Conservation (phyloP, 2,888 invertebrate species). For the Plebejus melissa region DNA sequence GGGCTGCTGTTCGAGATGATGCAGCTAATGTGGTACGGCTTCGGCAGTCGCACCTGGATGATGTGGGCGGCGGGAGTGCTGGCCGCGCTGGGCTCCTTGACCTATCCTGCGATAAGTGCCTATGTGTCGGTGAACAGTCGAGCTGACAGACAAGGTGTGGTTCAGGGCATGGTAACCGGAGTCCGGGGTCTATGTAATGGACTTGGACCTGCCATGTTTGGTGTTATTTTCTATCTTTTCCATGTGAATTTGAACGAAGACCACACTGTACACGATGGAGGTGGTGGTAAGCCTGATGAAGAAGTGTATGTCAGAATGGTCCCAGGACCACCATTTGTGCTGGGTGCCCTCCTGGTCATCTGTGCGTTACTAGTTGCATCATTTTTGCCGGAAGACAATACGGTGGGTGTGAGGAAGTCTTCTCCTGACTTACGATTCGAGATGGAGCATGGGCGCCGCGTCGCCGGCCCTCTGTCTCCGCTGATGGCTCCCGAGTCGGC, state of each 20-base stretch:
- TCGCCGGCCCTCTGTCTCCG: slow-evolving; percentile 87
- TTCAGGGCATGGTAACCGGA: slow-evolving; percentile 99
- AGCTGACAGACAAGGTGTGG: slow-evolving; percentile 97
- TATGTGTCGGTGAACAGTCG: slow-evolving; percentile 98
- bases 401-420: slow-evolving; percentile 61
- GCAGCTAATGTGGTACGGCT: slow-evolving; percentile 98
- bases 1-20: slow-evolving; percentile 97
- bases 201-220: slow-evolving; percentile 98
- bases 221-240: slow-evolving; percentile 98
- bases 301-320: slow-evolving; percentile 84
- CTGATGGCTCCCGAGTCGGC: slow-evolving; percentile 88
- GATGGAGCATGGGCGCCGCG: slow-evolving; percentile 87
- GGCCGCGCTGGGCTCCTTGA: slow-evolving; percentile 96
- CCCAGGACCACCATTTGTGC: slow-evolving; percentile 98
- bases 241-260: slow-evolving; percentile 97
- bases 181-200: slow-evolving; percentile 99
- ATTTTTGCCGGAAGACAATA: slow-evolving; percentile 86
- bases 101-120: slow-evolving; percentile 99
- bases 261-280: slow-evolving; percentile 52
- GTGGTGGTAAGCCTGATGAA: slow-evolving; percentile 55
- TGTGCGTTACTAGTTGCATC: slow-evolving; percentile 95
- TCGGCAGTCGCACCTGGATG: slow-evolving; percentile 98
- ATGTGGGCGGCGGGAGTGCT: slow-evolving; percentile 99
- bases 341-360: slow-evolving; percentile 97
- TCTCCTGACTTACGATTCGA: slow-evolving; percentile 90